A percentile compares a stretch with the other conserved stretches of the same genome.
Conservation (phyloP, 1,140 invertebrate genomes). For the Pseudachorutes palmiensis region DNA sequence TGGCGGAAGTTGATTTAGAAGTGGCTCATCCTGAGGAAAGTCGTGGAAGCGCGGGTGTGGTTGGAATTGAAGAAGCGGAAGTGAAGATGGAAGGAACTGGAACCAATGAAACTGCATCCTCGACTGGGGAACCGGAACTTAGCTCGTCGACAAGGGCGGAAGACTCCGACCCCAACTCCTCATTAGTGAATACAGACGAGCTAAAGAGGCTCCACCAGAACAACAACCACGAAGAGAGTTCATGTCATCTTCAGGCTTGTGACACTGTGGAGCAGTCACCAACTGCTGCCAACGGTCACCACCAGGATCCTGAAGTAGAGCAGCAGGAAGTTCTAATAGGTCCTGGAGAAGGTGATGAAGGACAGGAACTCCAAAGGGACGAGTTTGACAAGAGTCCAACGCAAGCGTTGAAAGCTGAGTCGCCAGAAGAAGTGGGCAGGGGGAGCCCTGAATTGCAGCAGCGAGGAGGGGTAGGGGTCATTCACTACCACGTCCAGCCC, state of each 20-base stretch:
- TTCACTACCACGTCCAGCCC: background rate
- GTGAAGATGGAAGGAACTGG: background rate
- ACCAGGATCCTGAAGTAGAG: background rate
- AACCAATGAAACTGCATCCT: background rate
- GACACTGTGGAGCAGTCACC: background rate
- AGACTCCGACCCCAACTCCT: background rate
- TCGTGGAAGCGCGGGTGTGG: background rate
- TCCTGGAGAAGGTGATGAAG: background rate
- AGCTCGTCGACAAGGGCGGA: background rate
- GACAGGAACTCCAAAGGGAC: background rate
- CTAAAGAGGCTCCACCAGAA: background rate
- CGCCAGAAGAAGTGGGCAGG: background rate
- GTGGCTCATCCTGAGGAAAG: conserved; percentile 2
- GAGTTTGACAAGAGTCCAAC: background rate
- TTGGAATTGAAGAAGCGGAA: background rate
- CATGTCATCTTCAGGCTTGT: background rate
- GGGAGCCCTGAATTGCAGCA: background rate
- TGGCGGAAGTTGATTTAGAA: background rate
- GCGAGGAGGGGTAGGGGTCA: background rate
- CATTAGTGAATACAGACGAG: background rate
- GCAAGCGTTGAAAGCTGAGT: background rate
- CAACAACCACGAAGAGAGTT: background rate
- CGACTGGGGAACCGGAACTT: background rate
- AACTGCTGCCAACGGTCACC: background rate
- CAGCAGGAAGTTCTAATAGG: background rate